Evolutionary conservation across 2,797 vertebrate species (phyloP), one percentile per base, ranked within the genome.

Genomic region (Ptychobarbus kaznakovi): DNA sequence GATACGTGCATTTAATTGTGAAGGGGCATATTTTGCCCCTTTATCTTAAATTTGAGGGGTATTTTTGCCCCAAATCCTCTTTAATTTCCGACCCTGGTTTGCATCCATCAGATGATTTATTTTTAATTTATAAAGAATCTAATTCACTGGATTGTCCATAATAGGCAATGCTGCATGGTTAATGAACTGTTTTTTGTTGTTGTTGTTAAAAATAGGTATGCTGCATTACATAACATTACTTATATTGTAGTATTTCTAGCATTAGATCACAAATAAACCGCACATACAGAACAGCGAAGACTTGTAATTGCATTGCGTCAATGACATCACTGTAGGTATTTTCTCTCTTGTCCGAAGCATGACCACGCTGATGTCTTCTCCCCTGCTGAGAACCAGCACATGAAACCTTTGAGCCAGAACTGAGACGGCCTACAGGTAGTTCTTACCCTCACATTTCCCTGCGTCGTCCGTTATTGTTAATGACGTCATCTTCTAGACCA

Each of bases 361-460:
- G 65, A 66, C 28, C 65, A 66, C 15, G 32, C 68, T 42, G n/a
- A 70, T 42, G 38, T 73, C n/a, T 46, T 25, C 49, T 44, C 40
- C 70, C 42, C 12, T 66, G 63, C 28, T 7, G 63, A 38, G 32
- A 66, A 38, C 7, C 63, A 66, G 28, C 32, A 38, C 22, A n/a
- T 76, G 38, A 38, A 56, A 38, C 51, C 11, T 53, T 56, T 58
- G 51, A 44, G 38, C 25, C 68, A 70, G 38, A 44, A 44, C 35
- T 58, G 68, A 44, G 8, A 53, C 6, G 13, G 49, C 13, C 44
- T 65, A 58, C 53, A 84, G 78, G 72, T 81, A 73, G 63, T 85
- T 49, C 7, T 13, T 42, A 46, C 11, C 2, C n/a, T 32, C 51
- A 61, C 10, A 40, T 20, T n/a, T 18, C 42, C 46, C 46, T 68